phyloP scores from a whole-genome alignment of 37 sponge, comb jelly and placozoan species.

The Eunapius fragilis region DNA sequence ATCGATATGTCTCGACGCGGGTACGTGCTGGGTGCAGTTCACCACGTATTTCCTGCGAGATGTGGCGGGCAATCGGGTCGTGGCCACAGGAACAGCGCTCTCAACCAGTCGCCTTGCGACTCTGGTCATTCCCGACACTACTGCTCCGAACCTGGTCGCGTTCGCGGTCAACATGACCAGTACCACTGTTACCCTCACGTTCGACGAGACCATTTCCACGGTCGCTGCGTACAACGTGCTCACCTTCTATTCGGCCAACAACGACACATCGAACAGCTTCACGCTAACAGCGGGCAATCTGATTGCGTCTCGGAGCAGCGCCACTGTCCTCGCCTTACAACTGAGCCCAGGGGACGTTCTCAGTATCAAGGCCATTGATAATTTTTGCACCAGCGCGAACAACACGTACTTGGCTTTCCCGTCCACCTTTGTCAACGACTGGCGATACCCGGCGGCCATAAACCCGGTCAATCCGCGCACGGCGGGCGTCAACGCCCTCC shows the following conservation, averaged over 20 bases:
- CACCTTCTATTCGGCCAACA: conserved; percentile 37
- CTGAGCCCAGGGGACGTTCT: conserved; percentile 33
- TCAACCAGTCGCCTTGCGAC: conserved; percentile 1
- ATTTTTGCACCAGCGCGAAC: conserved; percentile 56
- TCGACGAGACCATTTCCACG: conserved; percentile 61
- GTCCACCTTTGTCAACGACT: conserved; percentile 39
- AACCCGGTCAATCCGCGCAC: conserved; percentile 30
- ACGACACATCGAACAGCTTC: conserved; percentile 26
- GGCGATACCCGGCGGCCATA: neutral
- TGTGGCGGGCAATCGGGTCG: conserved; percentile 60
- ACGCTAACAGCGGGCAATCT: conserved; percentile 33
- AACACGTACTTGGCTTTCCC: conserved; percentile 66
- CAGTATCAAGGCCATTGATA: conserved; percentile 64
- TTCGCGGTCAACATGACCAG: conserved; percentile 58
- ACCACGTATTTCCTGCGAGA: conserved; percentile 54
- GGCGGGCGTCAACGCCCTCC: conserved; percentile 44
- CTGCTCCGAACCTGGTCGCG: conserved; percentile 37
- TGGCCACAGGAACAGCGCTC: conserved; percentile 26
- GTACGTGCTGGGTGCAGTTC: conserved; percentile 73
- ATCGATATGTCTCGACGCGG: conserved; percentile 34
- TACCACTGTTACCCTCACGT: conserved; percentile 48
- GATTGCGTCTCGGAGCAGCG: neutral
- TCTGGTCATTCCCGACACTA: conserved; percentile 40
- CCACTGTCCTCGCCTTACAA: conserved; percentile 46
- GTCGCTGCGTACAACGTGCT: conserved; percentile 6